Evolutionary conservation across 2,888 invertebrate species (phyloP).

Genomic region (Drosophila macrospina): DNA sequence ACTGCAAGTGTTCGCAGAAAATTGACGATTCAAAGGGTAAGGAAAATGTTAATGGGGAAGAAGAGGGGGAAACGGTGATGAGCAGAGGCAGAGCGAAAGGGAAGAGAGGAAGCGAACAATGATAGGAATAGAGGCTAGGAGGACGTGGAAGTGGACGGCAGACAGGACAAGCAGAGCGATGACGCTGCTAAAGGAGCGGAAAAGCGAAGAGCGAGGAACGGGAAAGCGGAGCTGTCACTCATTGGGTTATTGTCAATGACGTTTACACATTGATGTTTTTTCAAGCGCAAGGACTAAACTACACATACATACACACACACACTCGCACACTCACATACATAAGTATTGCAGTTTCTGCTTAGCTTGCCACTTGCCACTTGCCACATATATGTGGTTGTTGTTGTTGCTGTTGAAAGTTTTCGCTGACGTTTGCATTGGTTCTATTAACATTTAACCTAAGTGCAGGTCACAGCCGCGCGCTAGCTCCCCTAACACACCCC

Average conservation of each 20-base stretch:
- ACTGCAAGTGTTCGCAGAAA: no score
- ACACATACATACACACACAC: not conserved
- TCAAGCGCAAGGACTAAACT: slow-evolving; percentile 5
- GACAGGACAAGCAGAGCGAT: no score
- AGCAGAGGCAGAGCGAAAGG: no score
- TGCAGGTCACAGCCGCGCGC: slow-evolving; percentile 19
- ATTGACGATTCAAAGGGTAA: no score
- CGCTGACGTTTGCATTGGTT: slow-evolving; percentile 52
- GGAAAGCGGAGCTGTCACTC: slow-evolving; percentile 22
- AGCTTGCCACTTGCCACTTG: slow-evolving; percentile 61
- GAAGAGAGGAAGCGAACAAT: no score
- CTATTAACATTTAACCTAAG: slow-evolving; percentile 65
- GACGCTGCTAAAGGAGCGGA: no score
- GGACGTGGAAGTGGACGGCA: no score
- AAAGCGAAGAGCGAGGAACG: no score
- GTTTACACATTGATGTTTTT: slow-evolving; percentile 31
- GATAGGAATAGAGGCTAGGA: no score
- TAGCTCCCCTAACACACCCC: not conserved
- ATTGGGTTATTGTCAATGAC: slow-evolving; percentile 28
- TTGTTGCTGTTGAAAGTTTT: slow-evolving; percentile 43
- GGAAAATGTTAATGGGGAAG: no score
- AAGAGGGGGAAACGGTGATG: no score
- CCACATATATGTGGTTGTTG: slow-evolving; percentile 34
- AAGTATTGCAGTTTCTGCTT: slow-evolving; percentile 57
- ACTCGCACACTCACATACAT: slow-evolving; percentile 8